phyloP scores from a whole-genome alignment of 30 jellyfish, hydroid and myxozoan species.

The Rhopilema esculentum region DNA sequence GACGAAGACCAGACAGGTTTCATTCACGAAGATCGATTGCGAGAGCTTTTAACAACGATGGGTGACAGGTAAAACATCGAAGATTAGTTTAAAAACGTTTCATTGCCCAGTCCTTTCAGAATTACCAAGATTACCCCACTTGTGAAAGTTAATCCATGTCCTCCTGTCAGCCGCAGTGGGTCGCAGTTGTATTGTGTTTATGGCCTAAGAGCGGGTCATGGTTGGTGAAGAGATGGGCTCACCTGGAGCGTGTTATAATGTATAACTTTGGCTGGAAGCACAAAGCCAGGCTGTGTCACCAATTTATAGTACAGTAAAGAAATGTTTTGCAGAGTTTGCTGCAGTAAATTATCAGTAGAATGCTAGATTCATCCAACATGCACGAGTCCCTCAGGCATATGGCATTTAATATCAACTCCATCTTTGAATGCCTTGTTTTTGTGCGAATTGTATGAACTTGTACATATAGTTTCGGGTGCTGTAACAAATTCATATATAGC shows the following conservation, averaged over 20 bases:
- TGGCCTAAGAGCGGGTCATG: background rate
- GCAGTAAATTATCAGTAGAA: too few species aligned
- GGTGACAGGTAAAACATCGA: conserved; percentile 94
- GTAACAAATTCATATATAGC: background rate
- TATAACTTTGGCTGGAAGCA: too few species aligned
- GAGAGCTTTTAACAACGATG: conserved; percentile 96
- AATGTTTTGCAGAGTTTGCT: background rate
- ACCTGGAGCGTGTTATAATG: background rate
- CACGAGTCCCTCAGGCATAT: background rate
- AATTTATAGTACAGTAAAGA: background rate
- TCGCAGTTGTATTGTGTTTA: background rate
- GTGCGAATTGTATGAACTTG: background rate
- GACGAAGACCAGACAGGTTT: conserved; percentile 94
- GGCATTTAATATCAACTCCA: background rate
- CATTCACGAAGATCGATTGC: conserved; percentile 91
- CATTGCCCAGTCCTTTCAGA: background rate
- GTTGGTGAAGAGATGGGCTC: background rate
- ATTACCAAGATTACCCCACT: background rate
- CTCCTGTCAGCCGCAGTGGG: too few species aligned
- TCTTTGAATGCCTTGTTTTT: background rate
- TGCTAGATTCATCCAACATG: background rate
- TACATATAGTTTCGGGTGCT: background rate
- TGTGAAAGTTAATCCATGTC: too few species aligned
- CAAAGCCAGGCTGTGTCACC: too few species aligned
- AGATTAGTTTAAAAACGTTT: background rate